Percentiles rank a stretch among this genome's conserved stretches.
Evolutionary conservation across 2,797 vertebrate species (phyloP).

Genomic region (Schizothorax lantsangensis): DNA sequence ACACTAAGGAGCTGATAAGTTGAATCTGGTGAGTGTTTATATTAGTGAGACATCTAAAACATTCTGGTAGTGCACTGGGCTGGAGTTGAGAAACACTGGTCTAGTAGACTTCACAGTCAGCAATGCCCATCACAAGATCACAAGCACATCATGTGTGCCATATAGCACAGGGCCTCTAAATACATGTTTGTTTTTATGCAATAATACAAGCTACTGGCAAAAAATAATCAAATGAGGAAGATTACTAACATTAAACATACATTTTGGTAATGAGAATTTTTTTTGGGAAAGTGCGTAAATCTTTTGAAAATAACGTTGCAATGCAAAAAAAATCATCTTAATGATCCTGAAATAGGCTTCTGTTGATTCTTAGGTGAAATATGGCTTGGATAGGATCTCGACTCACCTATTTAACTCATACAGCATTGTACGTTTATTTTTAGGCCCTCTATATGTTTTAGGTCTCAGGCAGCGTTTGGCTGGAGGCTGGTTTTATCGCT

Average conservation of each 20-base stretch:
- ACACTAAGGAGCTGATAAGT: not conserved
- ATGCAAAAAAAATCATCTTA: not conserved
- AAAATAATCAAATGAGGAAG: not conserved
- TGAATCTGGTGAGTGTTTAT: not conserved
- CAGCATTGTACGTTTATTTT: constrained; percentile 11
- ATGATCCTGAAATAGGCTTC: not conserved
- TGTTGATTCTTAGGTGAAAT: not conserved
- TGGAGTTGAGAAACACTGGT: not conserved
- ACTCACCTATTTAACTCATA: not conserved
- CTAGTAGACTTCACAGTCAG: not conserved
- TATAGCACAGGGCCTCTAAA: not conserved
- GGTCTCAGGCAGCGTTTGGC: constrained; percentile 2
- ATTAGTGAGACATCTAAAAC: not conserved
- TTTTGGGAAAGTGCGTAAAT: not conserved
- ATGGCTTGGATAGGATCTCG: not conserved
- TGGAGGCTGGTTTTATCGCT: constrained; percentile 24
- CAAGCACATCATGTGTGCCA: not conserved
- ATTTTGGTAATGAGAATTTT: not conserved
- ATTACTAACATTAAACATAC: no score
- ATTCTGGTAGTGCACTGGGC: not conserved
- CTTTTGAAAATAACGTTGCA: not conserved
- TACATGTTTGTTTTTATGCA: no score
- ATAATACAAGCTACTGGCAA: not conserved
- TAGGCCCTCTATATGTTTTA: constrained; percentile 21
- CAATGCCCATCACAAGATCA: not conserved